Evolutionary conservation across 2,797 vertebrate genomes (phyloP), one percentile per base, ranked within the genome.

Genomic region (Ctenochaetus hawaiiensis): DNA sequence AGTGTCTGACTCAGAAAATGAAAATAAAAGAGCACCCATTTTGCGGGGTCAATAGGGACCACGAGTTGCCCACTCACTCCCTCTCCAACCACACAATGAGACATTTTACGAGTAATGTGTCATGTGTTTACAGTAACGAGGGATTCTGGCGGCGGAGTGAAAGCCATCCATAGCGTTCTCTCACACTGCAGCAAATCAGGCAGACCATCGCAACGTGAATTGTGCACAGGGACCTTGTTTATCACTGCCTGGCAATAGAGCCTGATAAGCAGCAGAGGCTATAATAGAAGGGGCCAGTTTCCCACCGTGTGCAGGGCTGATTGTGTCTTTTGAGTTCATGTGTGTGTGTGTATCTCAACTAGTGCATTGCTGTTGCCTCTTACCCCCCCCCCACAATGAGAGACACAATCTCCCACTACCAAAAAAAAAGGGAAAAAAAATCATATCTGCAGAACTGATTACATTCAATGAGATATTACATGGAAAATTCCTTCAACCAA

Each of bases 241-340:
- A 84, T 83, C 71, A 37, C 72, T 48, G 83, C 57, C 67, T 48
- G 82, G 81, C 85, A 72, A 89, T 84, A 72, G 91, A 86, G 84
- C 52, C 89, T 78, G 93, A 94, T 94, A 94, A 93, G 93, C 91
- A 87, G 85, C 86, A 58, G 74, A 78, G 84, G 82, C 74, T 67
- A 87, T 77, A 84, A 88, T 75, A 51, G 75, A 30, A 78, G 83
- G 66, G 83, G 81, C 87, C 80, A 37, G 77, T 86, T 90, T 81
- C 64, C 81, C 80, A 66, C 81, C 72, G 74, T 67, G 81, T 80
- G 65, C 41, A 17, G 49, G 58, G 67, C 63, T 23, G 57, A 48
- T 53, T 13, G 41, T 83, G 84, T 84, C 14, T 71, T 57, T 74
- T 18, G 14, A n/a, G 16, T 39, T 0, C 0, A 1, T 63, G 22